phyloP scores from a whole-genome alignment of 2,113 vertebrate genomes.

The Toxotes chatareus region DNA sequence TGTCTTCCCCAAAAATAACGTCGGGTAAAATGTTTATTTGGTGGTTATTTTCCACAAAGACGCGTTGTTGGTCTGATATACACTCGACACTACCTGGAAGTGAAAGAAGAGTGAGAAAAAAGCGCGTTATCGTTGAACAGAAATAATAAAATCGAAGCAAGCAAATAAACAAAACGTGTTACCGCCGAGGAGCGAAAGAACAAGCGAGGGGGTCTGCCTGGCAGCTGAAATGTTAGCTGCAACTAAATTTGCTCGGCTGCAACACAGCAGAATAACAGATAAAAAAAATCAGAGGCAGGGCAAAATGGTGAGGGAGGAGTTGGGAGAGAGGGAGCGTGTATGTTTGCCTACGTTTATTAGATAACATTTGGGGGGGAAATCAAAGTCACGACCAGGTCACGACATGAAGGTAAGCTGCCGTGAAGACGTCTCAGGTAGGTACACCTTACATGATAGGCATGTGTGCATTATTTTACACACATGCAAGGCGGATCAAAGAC shows the following conservation, averaged over 20 bases:
- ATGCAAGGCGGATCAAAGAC: too few species aligned
- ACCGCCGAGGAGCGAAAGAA: conserved; percentile 17
- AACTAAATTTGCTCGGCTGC: conserved; percentile 35
- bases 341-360: conserved; percentile 23
- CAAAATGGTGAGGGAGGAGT: conserved; percentile 69
- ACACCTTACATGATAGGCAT: neutral
- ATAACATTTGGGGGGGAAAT: conserved; percentile 28
- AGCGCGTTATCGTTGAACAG: neutral
- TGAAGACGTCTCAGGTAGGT: neutral
- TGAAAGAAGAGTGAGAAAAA: neutral
- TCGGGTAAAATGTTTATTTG: conserved; percentile 16
- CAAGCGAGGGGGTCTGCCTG: conserved; percentile 13
- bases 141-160: conserved; percentile 3
- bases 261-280: conserved; percentile 47
- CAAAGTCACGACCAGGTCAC: conserved; percentile 45
- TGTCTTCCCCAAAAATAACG: conserved; percentile 18
- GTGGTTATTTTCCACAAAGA: conserved; percentile 23
- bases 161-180: conserved; percentile 17
- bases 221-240: conserved; percentile 37
- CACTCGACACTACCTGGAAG: neutral
- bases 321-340: conserved; percentile 8
- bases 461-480: neutral
- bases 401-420: neutral
- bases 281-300: conserved; percentile 61
- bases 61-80: neutral